Evolutionary conservation across 2,113 vertebrate species (phyloP).

Genomic region (Percina caprodes): DNA sequence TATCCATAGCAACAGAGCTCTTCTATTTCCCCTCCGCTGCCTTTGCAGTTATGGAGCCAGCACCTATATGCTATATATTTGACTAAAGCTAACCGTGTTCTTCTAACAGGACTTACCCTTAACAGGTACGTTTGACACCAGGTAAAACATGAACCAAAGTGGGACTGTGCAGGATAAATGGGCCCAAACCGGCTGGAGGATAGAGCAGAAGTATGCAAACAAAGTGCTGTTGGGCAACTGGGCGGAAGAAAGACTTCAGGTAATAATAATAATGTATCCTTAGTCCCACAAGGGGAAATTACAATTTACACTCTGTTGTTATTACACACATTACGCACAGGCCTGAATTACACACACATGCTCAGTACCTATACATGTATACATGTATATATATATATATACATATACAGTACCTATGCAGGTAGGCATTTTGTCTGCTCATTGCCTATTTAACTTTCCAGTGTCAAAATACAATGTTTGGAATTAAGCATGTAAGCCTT

Average conservation of each 20-base stretch:
- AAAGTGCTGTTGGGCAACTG: conserved; percentile 87
- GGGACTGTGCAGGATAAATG: conserved; percentile 61
- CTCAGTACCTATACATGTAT: too few species aligned
- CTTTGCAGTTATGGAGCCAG: conserved; percentile 39
- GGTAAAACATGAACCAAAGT: conserved; percentile 22
- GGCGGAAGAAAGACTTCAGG: conserved; percentile 84
- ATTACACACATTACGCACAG: too few species aligned
- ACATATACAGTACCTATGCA: too few species aligned
- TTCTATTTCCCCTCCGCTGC: conserved; percentile 41
- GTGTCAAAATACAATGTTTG: not conserved
- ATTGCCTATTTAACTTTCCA: not conserved
- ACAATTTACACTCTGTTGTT: too few species aligned
- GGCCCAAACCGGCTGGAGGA: conserved; percentile 80
- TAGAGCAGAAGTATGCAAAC: conserved; percentile 79
- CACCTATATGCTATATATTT: conserved; percentile 41
- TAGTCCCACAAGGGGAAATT: too few species aligned
- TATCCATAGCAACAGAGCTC: conserved; percentile 83
- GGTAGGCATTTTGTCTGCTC: conserved; percentile 62
- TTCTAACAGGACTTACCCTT: conserved; percentile 7
- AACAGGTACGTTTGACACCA: conserved; percentile 18
- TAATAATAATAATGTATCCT: too few species aligned
- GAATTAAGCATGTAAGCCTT: not conserved
- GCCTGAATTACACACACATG: too few species aligned
- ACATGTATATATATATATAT: too few species aligned
- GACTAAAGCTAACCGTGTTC: conserved; percentile 16